Percentiles rank a stretch among this genome's conserved stretches.
Evolutionary conservation across 2,113 vertebrate species (phyloP).

Genomic region (Bufo gargarizans): DNA sequence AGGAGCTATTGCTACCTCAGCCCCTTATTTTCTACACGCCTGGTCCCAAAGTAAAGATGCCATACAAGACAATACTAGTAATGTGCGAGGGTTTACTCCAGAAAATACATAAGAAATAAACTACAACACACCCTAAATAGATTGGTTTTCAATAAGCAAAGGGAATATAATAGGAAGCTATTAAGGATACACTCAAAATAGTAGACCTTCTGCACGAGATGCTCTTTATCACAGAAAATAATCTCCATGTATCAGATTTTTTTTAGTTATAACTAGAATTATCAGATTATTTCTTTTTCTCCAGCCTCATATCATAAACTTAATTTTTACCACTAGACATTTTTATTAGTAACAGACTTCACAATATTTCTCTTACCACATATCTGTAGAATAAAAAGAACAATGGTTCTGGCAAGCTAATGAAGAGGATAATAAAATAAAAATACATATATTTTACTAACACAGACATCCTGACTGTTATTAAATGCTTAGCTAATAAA

Average conservation of each 20-base stretch:
- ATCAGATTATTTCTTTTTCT: neutral
- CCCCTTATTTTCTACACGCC: too few species aligned
- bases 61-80: neutral
- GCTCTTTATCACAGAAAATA: neutral
- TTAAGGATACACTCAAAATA: neutral
- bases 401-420: constrained; percentile 4
- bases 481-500: constrained; percentile 41
- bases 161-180: neutral
- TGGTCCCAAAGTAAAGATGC: neutral
- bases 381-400: constrained; percentile 15
- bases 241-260: neutral
- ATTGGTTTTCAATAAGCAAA: too few species aligned
- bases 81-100: neutral
- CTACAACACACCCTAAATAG: too few species aligned
- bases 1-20: too few species aligned
- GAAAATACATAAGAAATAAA: too few species aligned
- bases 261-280: neutral
- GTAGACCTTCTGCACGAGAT: neutral
- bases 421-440: constrained; percentile 26
- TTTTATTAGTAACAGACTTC: constrained; percentile 11
- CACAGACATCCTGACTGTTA: constrained; percentile 36
- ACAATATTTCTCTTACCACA: constrained; percentile 1
- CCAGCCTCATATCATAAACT: neutral
- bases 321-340: neutral
- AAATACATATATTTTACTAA: constrained; percentile 39